Percentiles rank a stretch among this genome's conserved stretches.
Conservation (phyloP, 2,888 invertebrate genomes). For the Steinernema carpocapsae region DNA sequence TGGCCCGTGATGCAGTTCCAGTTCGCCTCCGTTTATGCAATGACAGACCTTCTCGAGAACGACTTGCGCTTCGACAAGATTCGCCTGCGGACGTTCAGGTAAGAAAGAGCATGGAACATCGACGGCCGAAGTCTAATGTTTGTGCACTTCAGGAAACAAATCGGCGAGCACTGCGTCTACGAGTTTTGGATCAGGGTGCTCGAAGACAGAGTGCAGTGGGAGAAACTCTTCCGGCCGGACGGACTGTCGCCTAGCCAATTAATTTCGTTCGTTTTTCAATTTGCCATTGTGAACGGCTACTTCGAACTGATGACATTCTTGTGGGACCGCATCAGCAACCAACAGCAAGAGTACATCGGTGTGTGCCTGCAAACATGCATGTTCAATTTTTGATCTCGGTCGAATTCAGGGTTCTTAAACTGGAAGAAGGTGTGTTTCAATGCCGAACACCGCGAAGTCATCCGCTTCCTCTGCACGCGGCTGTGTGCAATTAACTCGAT, state of each 20-base stretch:
- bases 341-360: slow-evolving; percentile 50
- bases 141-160: slow-evolving; percentile 41
- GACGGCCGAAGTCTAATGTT: background rate
- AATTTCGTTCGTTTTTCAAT: slow-evolving; percentile 45
- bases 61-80: slow-evolving; percentile 53
- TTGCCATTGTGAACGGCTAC: slow-evolving; percentile 51
- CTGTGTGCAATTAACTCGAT: slow-evolving; percentile 45
- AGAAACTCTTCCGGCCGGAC: slow-evolving; percentile 44
- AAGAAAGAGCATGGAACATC: background rate
- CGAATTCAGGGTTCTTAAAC: slow-evolving; percentile 46
- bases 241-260: slow-evolving; percentile 48
- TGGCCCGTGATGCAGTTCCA: slow-evolving; percentile 58
- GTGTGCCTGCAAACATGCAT: background rate
- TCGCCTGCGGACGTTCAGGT: slow-evolving; percentile 47
- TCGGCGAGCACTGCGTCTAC: slow-evolving; percentile 50
- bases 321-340: slow-evolving; percentile 44
- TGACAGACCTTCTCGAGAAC: slow-evolving; percentile 47
- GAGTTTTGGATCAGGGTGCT: slow-evolving; percentile 55
- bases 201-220: slow-evolving; percentile 46
- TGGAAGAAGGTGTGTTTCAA: slow-evolving; percentile 54
- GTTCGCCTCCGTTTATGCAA: slow-evolving; percentile 59
- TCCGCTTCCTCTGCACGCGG: slow-evolving; percentile 47
- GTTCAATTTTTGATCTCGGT: background rate
- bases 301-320: slow-evolving; percentile 46
- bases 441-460: slow-evolving; percentile 47